Evolutionary conservation across 2,113 vertebrate species (phyloP).

Genomic region (Psittacus erithacus): DNA sequence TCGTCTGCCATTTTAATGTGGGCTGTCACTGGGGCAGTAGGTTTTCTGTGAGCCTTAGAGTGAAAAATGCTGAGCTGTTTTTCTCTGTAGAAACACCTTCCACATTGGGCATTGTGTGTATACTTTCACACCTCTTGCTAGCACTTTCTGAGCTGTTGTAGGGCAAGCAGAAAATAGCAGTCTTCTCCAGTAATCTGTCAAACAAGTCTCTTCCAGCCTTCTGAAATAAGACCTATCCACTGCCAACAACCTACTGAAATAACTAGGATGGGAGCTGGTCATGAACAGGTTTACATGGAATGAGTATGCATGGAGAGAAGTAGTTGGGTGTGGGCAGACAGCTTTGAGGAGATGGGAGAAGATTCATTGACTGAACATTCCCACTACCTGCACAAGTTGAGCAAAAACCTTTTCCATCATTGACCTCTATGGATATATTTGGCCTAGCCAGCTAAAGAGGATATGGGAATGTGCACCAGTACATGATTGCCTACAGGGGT

Average conservation of each 20-base stretch:
- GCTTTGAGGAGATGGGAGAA: background rate
- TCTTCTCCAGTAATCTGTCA: background rate
- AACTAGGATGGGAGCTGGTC: background rate
- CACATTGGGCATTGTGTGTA: rapidly evolving
- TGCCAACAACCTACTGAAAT: background rate
- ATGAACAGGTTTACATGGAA: background rate
- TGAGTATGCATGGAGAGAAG: background rate
- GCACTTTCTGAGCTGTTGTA: background rate
- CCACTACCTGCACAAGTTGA: background rate
- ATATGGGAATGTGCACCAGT: background rate
- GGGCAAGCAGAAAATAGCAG: background rate
- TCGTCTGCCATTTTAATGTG: background rate
- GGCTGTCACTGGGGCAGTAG: background rate
- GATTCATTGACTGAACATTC: background rate
- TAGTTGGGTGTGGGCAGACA: background rate
- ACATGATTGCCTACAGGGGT: background rate
- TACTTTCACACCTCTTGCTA: background rate
- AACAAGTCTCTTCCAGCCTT: background rate
- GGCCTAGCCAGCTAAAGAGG: background rate
- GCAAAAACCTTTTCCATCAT: background rate
- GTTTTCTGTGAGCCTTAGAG: background rate
- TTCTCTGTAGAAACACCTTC: background rate
- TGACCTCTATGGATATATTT: background rate
- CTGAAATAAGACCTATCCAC: background rate
- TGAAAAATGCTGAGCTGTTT: background rate